Evolutionary conservation across 2,797 vertebrate species (phyloP), one percentile per base, ranked within the genome.

Genomic region (Pampus argenteus): DNA sequence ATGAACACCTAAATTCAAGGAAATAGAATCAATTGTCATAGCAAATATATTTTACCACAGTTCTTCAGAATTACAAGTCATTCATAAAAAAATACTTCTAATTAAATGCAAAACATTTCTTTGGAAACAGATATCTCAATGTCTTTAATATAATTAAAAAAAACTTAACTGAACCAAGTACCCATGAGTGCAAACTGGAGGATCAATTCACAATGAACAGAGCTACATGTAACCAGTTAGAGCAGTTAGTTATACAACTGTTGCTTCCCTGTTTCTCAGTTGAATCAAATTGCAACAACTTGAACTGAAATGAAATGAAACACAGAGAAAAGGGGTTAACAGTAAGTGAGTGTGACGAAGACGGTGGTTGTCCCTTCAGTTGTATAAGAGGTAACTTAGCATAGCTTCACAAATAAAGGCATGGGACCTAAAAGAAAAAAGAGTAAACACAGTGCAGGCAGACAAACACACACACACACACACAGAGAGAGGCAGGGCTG

Each of bases 1-100:
- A 79, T 86, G 62, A 38, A 31, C 0, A 25, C 9, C 9, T 38
- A 49, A 64, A 65, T 17, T 6, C 0, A 11, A 23, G 34, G 34
- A 36, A 36, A 29, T 5, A 44, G 9, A 31, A n/a, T n/a, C n/a
- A n/a, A n/a, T n/a, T n/a, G n/a, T n/a, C n/a, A n/a, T n/a, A n/a
- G n/a, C n/a, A n/a, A n/a, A n/a, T n/a, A n/a, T n/a, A n/a, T n/a
- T n/a, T n/a, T n/a, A n/a, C n/a, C n/a, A 2, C 0, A 48, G 3
- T 44, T 75, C 11, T 38, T 29, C 9, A 26, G 36, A 55, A 38
- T 38, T 17, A 4, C 2, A 17, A 36, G 5, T 25, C 1, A 0
- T 8, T 26, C 23, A 13, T 8, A 11, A n/a, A 2, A 2, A 11
- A 56, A n/a, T 1, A 11, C 28, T 38, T 4, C 15, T 18, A n/a